phyloP scores from a whole-genome alignment of 2,888 invertebrate genomes.

The Cremastinae sp. region DNA sequence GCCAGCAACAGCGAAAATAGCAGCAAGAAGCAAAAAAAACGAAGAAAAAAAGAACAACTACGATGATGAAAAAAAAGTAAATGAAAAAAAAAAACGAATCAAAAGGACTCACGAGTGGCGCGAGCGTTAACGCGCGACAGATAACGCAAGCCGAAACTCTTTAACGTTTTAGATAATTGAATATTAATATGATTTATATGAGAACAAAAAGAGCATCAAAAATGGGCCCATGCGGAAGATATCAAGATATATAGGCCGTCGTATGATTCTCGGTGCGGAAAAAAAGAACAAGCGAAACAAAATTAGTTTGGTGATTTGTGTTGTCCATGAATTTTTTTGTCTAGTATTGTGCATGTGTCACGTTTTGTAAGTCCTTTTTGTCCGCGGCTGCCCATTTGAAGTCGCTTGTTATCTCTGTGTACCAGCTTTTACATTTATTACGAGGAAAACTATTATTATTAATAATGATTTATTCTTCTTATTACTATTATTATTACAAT shows the following conservation, averaged over 20 bases:
- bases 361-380: slow-evolving; percentile 78
- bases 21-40: slow-evolving; percentile 27
- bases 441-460: slow-evolving; percentile 69
- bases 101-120: slow-evolving; percentile 62
- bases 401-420: slow-evolving; percentile 78
- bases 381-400: slow-evolving; percentile 71
- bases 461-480: slow-evolving; percentile 61
- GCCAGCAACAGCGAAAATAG: slow-evolving; percentile 22
- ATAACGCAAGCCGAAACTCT: slow-evolving; percentile 75
- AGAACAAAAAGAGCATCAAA: slow-evolving; percentile 51
- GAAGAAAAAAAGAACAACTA: slow-evolving; percentile 17
- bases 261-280: slow-evolving; percentile 70
- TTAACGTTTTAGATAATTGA: slow-evolving; percentile 78
- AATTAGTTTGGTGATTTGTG: slow-evolving; percentile 78
- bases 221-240: slow-evolving; percentile 70
- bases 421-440: slow-evolving; percentile 78
- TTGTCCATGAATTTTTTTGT: slow-evolving; percentile 76
- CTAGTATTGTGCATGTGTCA: slow-evolving; percentile 79
- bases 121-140: slow-evolving; percentile 62
- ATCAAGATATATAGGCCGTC: slow-evolving; percentile 69
- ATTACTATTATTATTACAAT: slow-evolving; percentile 50
- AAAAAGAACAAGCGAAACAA: slow-evolving; percentile 63
- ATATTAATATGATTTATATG: slow-evolving; percentile 76
- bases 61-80: slow-evolving; percentile 6
- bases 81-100: slow-evolving; percentile 31